Evolutionary conservation across 2,797 vertebrate species (phyloP), one percentile per base, ranked within the genome.

Genomic region (Xerus rutilus): DNA sequence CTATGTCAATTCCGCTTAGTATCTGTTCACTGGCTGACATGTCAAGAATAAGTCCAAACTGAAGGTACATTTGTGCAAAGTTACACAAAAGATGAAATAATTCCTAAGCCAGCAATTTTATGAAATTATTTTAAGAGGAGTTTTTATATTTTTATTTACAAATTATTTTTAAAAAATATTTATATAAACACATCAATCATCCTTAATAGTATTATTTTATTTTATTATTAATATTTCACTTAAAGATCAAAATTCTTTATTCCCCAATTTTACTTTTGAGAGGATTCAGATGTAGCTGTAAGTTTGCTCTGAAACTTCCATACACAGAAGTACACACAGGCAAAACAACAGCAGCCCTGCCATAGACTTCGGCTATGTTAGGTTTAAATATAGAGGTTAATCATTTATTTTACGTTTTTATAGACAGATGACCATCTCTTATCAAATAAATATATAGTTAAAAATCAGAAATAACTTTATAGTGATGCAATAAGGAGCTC

Each of bases 341-440:
- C 47, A 92, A 95, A 95, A 20, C 13, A 86, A 86, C 47, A 86
- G 35, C 9, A 64, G 14, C 5, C 18, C 65, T 18, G 30, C 32
- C 49, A 81, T 43, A 30, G 59, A 4, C 17, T 54, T 45, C 7
- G 12, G 62, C 10, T 88, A 18, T 79, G 88, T 85, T 59, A 69
- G 43, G 23, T 21, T 72, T 95, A 93, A 64, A 32, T 39, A 59
- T 90, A n/a, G 20, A 93, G 43, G 9, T 1, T 25, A 84, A 30
- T 77, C 30, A 84, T n/a, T 67, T 76, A 92, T 73, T 87, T 82
- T 64, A 72, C 5, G 57, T 47, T 39, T 94, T 96, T 67, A 93
- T n/a, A 72, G 35, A 73, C 17, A 83, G n/a, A 93, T 96, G 91
- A 81, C 70, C 43, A 77, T 30, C 18, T 95, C 35, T 5, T 35